Base-by-base conservation (phyloP, 2,888 invertebrate genomes). In the Nudaria mundana region DNA sequence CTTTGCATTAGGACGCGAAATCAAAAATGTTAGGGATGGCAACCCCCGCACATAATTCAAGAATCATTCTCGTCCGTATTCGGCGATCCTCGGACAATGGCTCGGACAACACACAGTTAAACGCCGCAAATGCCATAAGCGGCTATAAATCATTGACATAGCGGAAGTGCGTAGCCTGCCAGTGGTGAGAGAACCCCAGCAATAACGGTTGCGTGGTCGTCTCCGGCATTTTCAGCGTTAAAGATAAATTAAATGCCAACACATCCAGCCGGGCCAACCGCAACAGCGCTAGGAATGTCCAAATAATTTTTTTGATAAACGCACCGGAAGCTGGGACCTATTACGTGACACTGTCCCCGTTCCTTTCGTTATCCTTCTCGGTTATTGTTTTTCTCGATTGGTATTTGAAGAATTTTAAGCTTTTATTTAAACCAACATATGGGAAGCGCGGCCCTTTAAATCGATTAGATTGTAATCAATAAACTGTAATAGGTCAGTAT, bases 181-280 rank as follows among this genome's bases (percentile, higher is more conserved):
- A 57, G 63, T 59, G 69, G 61, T 52, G 65, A 66, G 67, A 62
- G 67, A 60, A 62, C 76, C 71, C 75, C 69, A 65, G 76, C 78
- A 79, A 84, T 84, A 84, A 83, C 84, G 78, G 77, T 74, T 76
- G 63, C 78, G 70, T 65, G 61, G 48, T 53, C 70, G 66, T 70
- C 77, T 75, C 76, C 72, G 79, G 81, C 71, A 85, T 82, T 82
- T 81, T 73, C 77, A 76, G 78, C 73, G 74, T 70, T 74, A 80
- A 81, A 86, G 85, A 87, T 87, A 86, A 86, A 86, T 87, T 84
- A 82, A 86, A 87, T 83, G 79, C 85, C 86, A 73, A 76, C 84
- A 82, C 76, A 81, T 76, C 80, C 77, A 72, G 67, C 46, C 69
- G 66, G 52, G 68, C 67, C 77, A 72, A 76, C 75, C 77, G 74